Evolutionary conservation across 1,140 invertebrate genomes (phyloP), one percentile per base, ranked within the genome.

Genomic region (Popillia japonica): DNA sequence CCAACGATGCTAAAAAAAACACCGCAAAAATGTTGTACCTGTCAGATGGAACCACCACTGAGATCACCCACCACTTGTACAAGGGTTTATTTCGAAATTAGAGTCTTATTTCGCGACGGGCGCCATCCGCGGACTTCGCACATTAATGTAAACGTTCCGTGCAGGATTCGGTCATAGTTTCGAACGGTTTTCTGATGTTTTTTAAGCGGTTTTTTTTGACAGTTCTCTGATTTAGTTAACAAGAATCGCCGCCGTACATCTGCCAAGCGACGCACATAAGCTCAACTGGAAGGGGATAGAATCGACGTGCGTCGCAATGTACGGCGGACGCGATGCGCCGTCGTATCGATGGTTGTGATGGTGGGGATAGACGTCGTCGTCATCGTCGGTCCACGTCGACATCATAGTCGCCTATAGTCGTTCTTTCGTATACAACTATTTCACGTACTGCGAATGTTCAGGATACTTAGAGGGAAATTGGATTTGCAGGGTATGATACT

Each of bases 151-250:
- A 17, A 55, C 48, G 22, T 22, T 68, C 22, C 61, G 61, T 68
- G 22, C 61, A 20, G 17, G 9, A 1, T 34, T 23, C 61, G 61
- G 61, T 34, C 20, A 68, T 68, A 22, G 27, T 68, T 34, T 14
- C 61, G 61, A 22, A 22, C 61, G 17, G 61, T 68, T 68, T 68
- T 55, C 27, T 68, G 22, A 68, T 68, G 20, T 27, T 68, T 68
- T 68, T 68, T 1, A 68, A 20, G 61, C 61, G 61, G 61, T 68
- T 68, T 68, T 68, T 68, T 68, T 68, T 68, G 61, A 68, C 61
- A 68, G 61, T 68, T 68, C 61, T 27, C 61, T 68, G 61, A 68
- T 68, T 68, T 68, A 68, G 61, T 68, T 68, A 68, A 68, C 61
- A 68, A 34, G 61, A 68, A 68, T 68, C 61, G 61, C 61, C 61